Evolutionary conservation across 2,888 invertebrate genomes (phyloP), one percentile per base, ranked within the genome.

Genomic region (Andrena flavipes): DNA sequence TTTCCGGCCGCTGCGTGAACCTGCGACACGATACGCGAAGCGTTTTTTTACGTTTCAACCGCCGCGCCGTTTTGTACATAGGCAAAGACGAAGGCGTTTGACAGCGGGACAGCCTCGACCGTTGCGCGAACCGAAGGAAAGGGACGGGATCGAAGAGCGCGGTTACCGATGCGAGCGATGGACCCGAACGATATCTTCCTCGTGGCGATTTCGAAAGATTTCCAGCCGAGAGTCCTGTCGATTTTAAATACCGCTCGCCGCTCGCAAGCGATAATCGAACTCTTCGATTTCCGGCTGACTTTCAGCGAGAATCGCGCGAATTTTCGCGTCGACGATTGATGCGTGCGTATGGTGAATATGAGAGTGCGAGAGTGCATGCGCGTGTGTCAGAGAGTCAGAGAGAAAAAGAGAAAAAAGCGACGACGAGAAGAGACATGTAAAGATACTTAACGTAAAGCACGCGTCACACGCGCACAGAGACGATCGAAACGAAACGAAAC

Each of bases 341-440:
- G 67, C 20, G 49, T 77, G 68, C 49, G 49, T 29, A 56, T 7
- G 70, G 20, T 0, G 59, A 48, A 23, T 23, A 23, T 8, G 20
- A 51, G 13, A 13, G 42, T 8, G 30, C 10, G 63, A 2, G 71
- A 5, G 63, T 26, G 23, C 20, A 26, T 48, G 68, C 35, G 51
- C 20, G 8, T 4, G 73, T 59, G 29, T n/a, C n/a, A 0, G 68
- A 7, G 8, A 42, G 42, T 20, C 5, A 3, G 35, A 0, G 59
- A n/a, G 35, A 67, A 20, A 60, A 13, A 62, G 51, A 73, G 69
- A 54, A 6, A 6, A 10, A 64, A 42, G 23, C 30, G 63, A 35
- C 26, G 67, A 68, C 60, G 76, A 75, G 75, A 64, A 67, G 35
- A 35, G 35, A 13, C 69, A 69, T 78, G 84, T 78, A 81, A 85